Evolutionary conservation across 2,797 vertebrate genomes (phyloP), one percentile per base, ranked within the genome.

Genomic region (Neosilurus hyrtlii): DNA sequence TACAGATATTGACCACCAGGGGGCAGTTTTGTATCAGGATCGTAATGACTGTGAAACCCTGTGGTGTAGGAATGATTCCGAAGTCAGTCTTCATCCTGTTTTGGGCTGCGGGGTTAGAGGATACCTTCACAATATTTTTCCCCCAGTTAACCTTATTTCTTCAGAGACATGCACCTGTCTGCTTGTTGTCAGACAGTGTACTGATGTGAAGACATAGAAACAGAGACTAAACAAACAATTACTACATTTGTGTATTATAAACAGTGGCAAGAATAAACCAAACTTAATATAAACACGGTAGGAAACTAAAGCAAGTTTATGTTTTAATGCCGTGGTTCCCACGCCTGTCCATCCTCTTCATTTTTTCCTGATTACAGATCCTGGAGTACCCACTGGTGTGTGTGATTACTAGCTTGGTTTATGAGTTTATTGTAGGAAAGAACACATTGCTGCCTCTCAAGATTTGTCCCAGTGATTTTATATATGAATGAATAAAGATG

Each of bases 21-120:
- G 80, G 84, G 68, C 84, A 82, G 80, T 63, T 79, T 82, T 78
- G 84, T 79, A 85, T 85, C 57, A 85, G 49, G 26, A 56, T 24
- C 63, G 7, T 57, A 67, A 76, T 0, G 4, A 18, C 63, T 30
- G 8, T 62, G 37, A 51, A 26, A 7, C 14, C 16, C 37, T n/a
- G 7, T 43, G 12, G 35, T 0, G 9, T 14, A 9, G 49, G 54
- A 65, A 65, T 65, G 37, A 43, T 43, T 3, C 37, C 37, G 37
- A 43, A 10, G 20, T 0, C 22, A 1, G 15, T 63, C 12, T 63
- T 12, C 24, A 63, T 43, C 52, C 51, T 78, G 70, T 78, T 52
- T 9, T 26, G 1, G 24, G 49, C 24, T 62, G 49, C 8, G 74
- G 61, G 24, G 16, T 78, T 65, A 18, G 59, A 10, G 43, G 75